Evolutionary conservation across 1,140 invertebrate species (phyloP), one percentile per base, ranked within the genome.

Genomic region (Elymnias hypermnestra): DNA sequence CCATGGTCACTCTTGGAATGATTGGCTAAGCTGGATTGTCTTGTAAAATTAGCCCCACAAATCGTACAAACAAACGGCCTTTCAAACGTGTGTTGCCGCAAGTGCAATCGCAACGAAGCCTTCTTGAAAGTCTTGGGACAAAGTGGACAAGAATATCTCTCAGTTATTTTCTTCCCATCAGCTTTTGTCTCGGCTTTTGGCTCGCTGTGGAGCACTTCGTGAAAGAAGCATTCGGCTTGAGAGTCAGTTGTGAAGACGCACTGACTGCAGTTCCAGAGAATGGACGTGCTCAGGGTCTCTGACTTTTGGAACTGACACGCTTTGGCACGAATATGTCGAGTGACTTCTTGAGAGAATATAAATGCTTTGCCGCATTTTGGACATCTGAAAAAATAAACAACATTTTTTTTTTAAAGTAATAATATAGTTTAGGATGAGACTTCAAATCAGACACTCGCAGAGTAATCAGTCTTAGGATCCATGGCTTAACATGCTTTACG

Each of bases 51-150:
- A 0, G 85, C 67, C 0, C 62, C 63, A 63, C 93, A 94, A 0
- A 83, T 75, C 0, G 63, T 44, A 49, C 93, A 94, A 10, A 88
- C 65, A 52, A 89, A 94, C 0, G 94, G 93, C 52, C 93, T 91
- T 65, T 97, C 95, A 10, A 92, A 90, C 0, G 93, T 94, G 62
- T 94, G 94, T 17, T 88, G 87, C 13, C 91, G 86, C 25, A 94
- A 81, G 67, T 95, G 94, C 17, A 89, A 88, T 1, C 90, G 83
- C 7, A 95, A 76, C 0, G 91, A 91, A 0, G 88, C 72, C 63
- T 93, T 94, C 7, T 83, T 88, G 52, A 95, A 93, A 9, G 88
- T 87, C 47, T 92, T 92, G 0, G 91, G 82, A 50, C 94, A 94
- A 1, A 91, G 52, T 0, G 90, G 89, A 55, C 93, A 94, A 1